phyloP scores from a whole-genome alignment of 2,113 vertebrate genomes.

The Oreotrochilus melanogaster region DNA sequence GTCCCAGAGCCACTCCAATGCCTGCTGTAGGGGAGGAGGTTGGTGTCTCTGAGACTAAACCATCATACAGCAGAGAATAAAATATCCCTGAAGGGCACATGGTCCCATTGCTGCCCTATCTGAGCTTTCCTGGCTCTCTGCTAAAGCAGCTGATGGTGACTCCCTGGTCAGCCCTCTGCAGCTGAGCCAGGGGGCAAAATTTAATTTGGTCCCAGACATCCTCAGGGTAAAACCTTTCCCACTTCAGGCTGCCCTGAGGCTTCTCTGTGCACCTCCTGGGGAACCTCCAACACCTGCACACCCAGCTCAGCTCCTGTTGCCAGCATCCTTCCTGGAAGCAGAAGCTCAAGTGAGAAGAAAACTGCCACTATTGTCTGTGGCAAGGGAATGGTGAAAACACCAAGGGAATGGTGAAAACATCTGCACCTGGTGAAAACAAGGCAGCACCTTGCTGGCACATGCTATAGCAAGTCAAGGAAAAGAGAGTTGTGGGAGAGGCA shows the following conservation, averaged over 20 bases:
- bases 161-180: background rate
- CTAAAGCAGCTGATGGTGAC: background rate
- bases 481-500: background rate
- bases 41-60: background rate
- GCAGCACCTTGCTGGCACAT: background rate
- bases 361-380: background rate
- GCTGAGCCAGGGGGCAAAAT: background rate
- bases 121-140: background rate
- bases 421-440: background rate
- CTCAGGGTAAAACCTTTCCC: background rate
- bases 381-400: no score
- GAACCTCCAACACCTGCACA: background rate
- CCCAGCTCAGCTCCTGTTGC: background rate
- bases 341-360: background rate
- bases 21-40: background rate
- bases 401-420: no score
- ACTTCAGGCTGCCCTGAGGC: background rate
- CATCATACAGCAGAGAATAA: background rate
- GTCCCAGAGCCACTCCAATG: background rate
- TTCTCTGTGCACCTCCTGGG: background rate
- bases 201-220: accelerated
- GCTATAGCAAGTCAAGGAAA: background rate
- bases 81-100: background rate
- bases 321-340: background rate
- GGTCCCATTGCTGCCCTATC: background rate